These are phyloP conservation scores for Ylistrum balloti DNA, from an alignment of 1,140 invertebrate species.

Conservation along the genomic window DNA sequence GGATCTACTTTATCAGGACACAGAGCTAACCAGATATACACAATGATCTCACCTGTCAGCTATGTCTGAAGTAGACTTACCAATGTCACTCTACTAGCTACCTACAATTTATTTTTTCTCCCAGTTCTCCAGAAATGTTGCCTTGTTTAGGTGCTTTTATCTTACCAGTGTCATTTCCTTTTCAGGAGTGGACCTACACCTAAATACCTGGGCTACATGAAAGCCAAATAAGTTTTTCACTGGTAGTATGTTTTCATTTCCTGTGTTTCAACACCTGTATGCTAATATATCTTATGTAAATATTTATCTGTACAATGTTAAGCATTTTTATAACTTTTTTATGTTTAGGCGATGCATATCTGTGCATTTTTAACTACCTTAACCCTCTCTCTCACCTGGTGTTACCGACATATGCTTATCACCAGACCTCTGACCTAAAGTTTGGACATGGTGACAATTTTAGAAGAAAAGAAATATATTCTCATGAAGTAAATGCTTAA, in stretches of 20 bases:
- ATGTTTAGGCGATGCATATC: no score
- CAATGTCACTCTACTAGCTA: neutral
- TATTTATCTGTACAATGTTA: no score
- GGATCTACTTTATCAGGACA: conserved; percentile 11
- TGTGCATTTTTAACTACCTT: neutral
- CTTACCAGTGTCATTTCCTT: no score
- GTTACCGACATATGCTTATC: neutral
- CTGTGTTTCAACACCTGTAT: no score
- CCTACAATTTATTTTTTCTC: neutral
- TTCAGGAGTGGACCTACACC: no score
- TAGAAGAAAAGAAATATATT: neutral
- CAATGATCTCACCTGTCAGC: conserved; percentile 2
- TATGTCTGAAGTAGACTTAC: conserved; percentile 6
- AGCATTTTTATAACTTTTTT: no score
- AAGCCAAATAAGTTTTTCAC: no score
- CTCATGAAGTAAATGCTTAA: neutral
- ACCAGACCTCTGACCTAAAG: neutral
- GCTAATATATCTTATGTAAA: no score
- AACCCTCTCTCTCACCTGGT: neutral
- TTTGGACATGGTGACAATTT: neutral
- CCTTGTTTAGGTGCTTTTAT: no score
- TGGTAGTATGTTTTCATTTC: no score
- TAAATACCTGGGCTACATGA: no score
- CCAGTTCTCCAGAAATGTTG: neutral
- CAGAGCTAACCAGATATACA: neutral